Percentiles rank a stretch among this genome's conserved stretches.
Evolutionary conservation across 2,888 invertebrate species (phyloP).

Genomic region (Zygothrica quintamaculata): DNA sequence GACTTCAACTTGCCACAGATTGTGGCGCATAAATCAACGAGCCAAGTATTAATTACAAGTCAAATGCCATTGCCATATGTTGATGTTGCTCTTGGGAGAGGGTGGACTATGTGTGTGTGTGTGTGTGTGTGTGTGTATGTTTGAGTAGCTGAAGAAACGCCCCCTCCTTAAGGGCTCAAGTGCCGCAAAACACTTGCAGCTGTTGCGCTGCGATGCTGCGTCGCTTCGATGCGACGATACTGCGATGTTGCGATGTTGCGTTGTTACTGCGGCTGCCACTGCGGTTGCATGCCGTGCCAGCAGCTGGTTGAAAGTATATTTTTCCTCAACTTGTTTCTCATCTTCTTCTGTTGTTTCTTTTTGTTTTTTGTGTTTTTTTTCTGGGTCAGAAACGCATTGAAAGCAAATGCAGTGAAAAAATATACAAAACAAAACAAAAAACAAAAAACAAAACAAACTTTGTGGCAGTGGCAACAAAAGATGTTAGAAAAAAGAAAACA

Average conservation of each 20-base stretch:
- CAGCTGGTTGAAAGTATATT: slow-evolving; percentile 61
- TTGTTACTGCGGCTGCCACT: slow-evolving; percentile 30
- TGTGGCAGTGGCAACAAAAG: slow-evolving; percentile 47
- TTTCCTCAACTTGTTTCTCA: too few relatives aligned
- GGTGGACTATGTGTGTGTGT: slow-evolving; percentile 3
- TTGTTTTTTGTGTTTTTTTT: slow-evolving; percentile 51
- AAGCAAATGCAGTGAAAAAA: slow-evolving; percentile 56
- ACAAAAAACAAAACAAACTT: slow-evolving; percentile 38
- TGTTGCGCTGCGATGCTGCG: slow-evolving; percentile 45
- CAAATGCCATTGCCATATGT: slow-evolving; percentile 71
- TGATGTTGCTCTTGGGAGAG: slow-evolving; percentile 6
- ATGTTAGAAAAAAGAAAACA: slow-evolving; percentile 35
- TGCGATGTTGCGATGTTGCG: too few relatives aligned
- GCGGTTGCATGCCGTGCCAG: slow-evolving; percentile 59
- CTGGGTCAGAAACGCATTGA: slow-evolving; percentile 77
- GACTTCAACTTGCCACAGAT: slow-evolving; percentile 33
- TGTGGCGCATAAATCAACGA: slow-evolving; percentile 67
- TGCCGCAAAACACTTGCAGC: slow-evolving; percentile 70
- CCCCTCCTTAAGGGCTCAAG: slow-evolving; percentile 33
- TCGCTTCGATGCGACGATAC: too few relatives aligned
- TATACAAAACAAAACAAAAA: too few relatives aligned
- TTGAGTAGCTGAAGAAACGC: slow-evolving; percentile 7
- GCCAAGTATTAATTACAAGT: slow-evolving; percentile 66
- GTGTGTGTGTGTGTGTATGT: background rate
- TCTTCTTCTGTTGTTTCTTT: slow-evolving; percentile 55